phyloP scores from a whole-genome alignment of 2,888 invertebrate species.

The Synanthedon andrenaeformis region DNA sequence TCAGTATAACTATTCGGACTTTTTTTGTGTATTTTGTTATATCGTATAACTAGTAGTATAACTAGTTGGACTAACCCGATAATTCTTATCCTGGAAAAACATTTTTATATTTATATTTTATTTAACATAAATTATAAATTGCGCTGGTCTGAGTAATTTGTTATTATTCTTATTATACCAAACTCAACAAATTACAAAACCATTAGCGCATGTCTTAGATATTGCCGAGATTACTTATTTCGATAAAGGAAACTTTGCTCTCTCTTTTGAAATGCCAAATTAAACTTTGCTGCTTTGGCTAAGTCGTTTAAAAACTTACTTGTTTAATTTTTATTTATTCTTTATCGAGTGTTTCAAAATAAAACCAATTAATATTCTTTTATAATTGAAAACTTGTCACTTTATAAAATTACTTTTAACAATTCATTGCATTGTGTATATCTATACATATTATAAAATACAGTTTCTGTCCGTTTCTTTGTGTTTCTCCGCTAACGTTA shows the following conservation, averaged over 20 bases:
- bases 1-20: too few relatives aligned
- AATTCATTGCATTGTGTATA: too few relatives aligned
- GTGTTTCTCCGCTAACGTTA: too few relatives aligned
- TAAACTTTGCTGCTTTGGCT: conserved; percentile 2
- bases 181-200: conserved; percentile 2
- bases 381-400: neutral
- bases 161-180: neutral
- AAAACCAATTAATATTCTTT: neutral
- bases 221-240: conserved; percentile 5
- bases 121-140: too few relatives aligned
- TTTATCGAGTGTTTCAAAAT: neutral
- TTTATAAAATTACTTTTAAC: too few relatives aligned
- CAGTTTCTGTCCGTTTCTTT: too few relatives aligned
- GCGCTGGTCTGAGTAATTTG: neutral
- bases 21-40: too few relatives aligned
- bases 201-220: conserved; percentile 8
- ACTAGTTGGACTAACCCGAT: too few relatives aligned
- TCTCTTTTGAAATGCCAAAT: conserved; percentile 1
- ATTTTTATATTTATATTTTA: too few relatives aligned
- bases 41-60: too few relatives aligned
- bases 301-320: conserved; percentile 32
- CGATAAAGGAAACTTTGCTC: conserved; percentile 16
- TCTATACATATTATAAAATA: too few relatives aligned
- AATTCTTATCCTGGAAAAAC: too few relatives aligned
- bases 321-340: conserved; percentile 10